Evolutionary conservation across 1,140 invertebrate genomes (phyloP), one percentile per base, ranked within the genome.

Genomic region (Drosophila chauvacae): DNA sequence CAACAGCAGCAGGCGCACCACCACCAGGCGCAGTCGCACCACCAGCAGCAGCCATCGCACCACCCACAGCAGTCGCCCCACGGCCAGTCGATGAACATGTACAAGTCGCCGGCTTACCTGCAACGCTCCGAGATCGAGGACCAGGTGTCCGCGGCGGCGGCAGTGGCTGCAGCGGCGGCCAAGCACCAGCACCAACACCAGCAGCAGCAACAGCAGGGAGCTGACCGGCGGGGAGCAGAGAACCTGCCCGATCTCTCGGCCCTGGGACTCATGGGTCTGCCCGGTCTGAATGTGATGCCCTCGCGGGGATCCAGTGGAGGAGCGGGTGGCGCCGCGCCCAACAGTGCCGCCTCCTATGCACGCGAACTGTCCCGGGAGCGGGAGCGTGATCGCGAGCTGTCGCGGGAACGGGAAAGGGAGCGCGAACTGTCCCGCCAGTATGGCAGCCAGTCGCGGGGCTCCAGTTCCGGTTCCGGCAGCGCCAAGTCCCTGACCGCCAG

Each of bases 61-160:
- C 86, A 90, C 42, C 79, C 80, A 0, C 79, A 90, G 23, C 86
- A 91, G 57, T 91, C 91, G 53, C 91, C 91, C 7, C 75, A 91
- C 39, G 59, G 65, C 3, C 91, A 88, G 68, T 85, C 91, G 11
- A 90, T 92, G 90, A 92, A 91, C 58, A 92, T 92, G 87, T 92
- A 92, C 75, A 92, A 92, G 59, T 91, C 91, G 0, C 91, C 91
- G 30, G 91, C 91, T 0, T 92, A 92, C 62, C 59, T 92, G 66
- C 91, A 92, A 18, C 72, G 91, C 7, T 92, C 91, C 30, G 91
- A 92, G 65, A 92, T 92, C 30, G 91, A 92, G 57, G 91, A 92
- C 70, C 91, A 91, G 47, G 80, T 92, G 10, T 90, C 91, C 9
- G 88, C 82, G 6, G 85, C 85, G 6, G 85, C 85, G 13, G 84